phyloP scores from a whole-genome alignment of 1,140 invertebrate genomes.

The Physella acuta region DNA sequence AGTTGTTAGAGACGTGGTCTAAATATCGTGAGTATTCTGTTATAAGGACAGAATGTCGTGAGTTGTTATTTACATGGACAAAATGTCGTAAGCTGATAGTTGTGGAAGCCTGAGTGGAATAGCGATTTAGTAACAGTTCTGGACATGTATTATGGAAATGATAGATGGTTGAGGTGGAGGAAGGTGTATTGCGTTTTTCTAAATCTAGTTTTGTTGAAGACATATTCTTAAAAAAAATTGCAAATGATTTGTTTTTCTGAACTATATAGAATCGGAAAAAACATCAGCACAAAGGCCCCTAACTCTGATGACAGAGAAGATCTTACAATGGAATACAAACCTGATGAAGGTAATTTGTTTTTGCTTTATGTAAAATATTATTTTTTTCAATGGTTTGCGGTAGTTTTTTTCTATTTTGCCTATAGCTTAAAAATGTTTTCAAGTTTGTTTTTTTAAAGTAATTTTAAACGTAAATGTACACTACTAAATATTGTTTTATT shows the following conservation, averaged over 20 bases:
- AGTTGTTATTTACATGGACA: background rate
- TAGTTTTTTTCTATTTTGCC: background rate
- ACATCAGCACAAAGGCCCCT: background rate
- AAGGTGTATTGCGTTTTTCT: no score
- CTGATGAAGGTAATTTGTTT: slow-evolving; percentile 7
- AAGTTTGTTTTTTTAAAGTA: background rate
- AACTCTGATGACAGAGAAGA: slow-evolving; percentile 3
- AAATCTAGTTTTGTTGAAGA: no score
- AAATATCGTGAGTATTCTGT: background rate
- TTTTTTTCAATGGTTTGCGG: no score
- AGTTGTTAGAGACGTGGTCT: background rate
- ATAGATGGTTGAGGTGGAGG: no score
- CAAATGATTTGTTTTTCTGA: no score
- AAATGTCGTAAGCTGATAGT: background rate
- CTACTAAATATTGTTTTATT: background rate
- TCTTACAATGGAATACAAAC: background rate
- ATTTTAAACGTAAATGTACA: no score
- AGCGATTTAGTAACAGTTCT: no score
- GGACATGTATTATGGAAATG: no score
- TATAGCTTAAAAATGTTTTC: background rate
- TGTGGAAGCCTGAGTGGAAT: no score
- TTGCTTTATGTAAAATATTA: background rate
- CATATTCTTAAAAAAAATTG: no score
- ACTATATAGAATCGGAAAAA: slow-evolving; percentile 1
- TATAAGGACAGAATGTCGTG: no score